A percentile compares a stretch with the other conserved stretches of the same genome.
These are phyloP conservation scores for Drosophila grimshawi DNA, from an alignment of 1,140 invertebrate genomes.

Conservation along the genomic window DNA sequence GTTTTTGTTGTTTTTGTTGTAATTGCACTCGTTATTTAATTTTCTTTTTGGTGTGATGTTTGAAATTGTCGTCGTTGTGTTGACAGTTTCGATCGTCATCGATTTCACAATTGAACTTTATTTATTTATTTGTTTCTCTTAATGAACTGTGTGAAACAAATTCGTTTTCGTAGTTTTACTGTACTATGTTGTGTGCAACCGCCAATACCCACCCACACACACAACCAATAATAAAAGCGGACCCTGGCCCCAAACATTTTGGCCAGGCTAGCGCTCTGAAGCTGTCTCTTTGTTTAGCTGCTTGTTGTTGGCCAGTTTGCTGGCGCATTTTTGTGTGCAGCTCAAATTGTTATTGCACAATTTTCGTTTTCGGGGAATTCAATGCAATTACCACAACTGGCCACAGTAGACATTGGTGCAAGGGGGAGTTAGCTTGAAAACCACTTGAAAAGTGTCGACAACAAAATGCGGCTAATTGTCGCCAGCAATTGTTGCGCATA, in stretches of 20 bases:
- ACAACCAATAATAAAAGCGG: constrained; percentile 18
- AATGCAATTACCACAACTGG: constrained; percentile 64
- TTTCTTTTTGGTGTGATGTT: constrained; percentile 8
- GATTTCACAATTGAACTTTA: constrained; percentile 78
- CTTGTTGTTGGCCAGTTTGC: constrained; percentile 36
- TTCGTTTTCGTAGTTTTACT: constrained; percentile 31
- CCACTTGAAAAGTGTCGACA: constrained; percentile 52
- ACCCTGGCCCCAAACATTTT: constrained; percentile 35
- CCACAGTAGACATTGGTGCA: neutral
- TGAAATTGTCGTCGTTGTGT: constrained; percentile 35
- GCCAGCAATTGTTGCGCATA: constrained; percentile 71
- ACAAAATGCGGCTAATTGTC: constrained; percentile 81
- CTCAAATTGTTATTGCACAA: constrained; percentile 81
- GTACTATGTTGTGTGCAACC: constrained; percentile 48
- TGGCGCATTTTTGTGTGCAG: constrained; percentile 71
- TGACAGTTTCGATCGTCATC: constrained; percentile 69
- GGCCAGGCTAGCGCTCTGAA: constrained; percentile 28
- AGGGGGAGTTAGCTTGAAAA: neutral
- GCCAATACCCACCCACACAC: constrained; percentile 43
- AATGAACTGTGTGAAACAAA: constrained; percentile 79
- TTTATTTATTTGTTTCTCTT: constrained; percentile 74
- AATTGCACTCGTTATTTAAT: constrained; percentile 31
- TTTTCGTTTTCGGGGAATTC: constrained; percentile 67
- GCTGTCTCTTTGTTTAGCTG: constrained; percentile 35
- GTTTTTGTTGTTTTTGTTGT: constrained; percentile 16